These are phyloP conservation scores for Meliscaeva auricollis DNA, from an alignment of 2,888 invertebrate species.

Conservation along the genomic window DNA sequence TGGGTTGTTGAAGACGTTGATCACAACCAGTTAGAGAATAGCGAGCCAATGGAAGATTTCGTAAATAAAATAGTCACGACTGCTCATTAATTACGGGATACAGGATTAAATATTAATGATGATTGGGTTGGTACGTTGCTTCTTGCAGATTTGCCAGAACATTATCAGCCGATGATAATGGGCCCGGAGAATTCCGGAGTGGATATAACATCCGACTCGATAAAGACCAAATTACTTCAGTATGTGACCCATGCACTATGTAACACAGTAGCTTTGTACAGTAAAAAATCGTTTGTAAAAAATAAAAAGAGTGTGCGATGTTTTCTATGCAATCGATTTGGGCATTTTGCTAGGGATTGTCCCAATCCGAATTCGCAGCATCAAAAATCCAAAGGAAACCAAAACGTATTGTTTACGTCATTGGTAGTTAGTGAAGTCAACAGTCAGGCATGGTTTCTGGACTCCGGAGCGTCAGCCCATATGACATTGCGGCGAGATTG, in stretches of 20 bases:
- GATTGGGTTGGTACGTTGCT: conserved; percentile 79
- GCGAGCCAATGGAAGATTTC: conserved; percentile 78
- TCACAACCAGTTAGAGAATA: conserved; percentile 66
- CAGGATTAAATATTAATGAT: conserved; percentile 73
- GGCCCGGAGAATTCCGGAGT: conserved; percentile 76
- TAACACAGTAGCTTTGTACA: conserved; percentile 14
- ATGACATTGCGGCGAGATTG: conserved; percentile 36
- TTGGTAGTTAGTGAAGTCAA: conserved; percentile 10
- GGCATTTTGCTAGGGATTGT: conserved; percentile 14
- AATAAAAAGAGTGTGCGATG: conserved; percentile 23
- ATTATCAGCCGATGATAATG: conserved; percentile 79
- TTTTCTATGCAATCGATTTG: conserved; percentile 33
- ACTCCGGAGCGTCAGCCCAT: conserved; percentile 42
- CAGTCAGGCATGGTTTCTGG: conserved; percentile 25
- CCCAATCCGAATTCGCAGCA: conserved; percentile 11
- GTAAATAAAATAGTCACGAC: conserved; percentile 78
- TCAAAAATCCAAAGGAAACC: conserved; percentile 5
- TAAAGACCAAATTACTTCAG: conserved; percentile 78
- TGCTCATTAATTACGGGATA: conserved; percentile 77
- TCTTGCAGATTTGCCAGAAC: conserved; percentile 78
- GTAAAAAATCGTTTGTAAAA: conserved; percentile 3
- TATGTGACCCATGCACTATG: conserved; percentile 36
- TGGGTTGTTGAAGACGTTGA: conserved; percentile 77
- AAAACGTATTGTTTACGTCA: conserved; percentile 6
- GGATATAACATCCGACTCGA: conserved; percentile 77